Evolutionary conservation across 2,113 vertebrate species (phyloP).

Genomic region (Acrocephalus kingi): DNA sequence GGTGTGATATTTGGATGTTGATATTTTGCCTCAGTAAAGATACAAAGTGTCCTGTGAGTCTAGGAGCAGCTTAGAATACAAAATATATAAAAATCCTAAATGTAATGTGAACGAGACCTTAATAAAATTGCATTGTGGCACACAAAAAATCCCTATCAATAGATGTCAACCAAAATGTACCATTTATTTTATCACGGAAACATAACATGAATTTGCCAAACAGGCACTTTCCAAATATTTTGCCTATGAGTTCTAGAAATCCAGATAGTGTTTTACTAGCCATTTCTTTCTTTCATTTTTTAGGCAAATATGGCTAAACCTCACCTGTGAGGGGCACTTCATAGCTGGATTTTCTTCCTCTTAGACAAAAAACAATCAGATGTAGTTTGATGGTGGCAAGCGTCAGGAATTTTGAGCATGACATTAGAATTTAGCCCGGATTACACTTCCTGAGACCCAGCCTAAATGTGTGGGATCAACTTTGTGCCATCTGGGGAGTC

Average conservation of each 20-base stretch:
- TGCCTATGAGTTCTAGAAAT: neutral
- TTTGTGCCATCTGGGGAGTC: neutral
- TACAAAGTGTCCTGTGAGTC: neutral
- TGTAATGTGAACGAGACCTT: neutral
- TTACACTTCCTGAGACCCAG: accelerated
- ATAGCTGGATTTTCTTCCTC: neutral
- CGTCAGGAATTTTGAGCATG: neutral
- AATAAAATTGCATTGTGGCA: neutral
- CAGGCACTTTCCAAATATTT: neutral
- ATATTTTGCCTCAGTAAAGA: neutral
- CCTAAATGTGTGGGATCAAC: neutral
- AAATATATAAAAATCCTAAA: neutral
- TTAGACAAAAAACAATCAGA: neutral
- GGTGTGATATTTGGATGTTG: neutral
- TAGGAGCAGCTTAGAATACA: neutral
- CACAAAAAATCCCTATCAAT: neutral
- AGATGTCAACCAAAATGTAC: neutral
- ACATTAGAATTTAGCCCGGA: neutral
- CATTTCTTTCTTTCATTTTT: neutral
- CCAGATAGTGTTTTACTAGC: neutral
- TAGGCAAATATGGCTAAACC: neutral
- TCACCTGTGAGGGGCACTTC: neutral
- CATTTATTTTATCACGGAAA: neutral
- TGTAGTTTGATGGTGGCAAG: neutral
- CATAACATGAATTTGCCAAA: neutral